Evolutionary conservation across 2,797 vertebrate species (phyloP).

Genomic region (Sylvia borin): DNA sequence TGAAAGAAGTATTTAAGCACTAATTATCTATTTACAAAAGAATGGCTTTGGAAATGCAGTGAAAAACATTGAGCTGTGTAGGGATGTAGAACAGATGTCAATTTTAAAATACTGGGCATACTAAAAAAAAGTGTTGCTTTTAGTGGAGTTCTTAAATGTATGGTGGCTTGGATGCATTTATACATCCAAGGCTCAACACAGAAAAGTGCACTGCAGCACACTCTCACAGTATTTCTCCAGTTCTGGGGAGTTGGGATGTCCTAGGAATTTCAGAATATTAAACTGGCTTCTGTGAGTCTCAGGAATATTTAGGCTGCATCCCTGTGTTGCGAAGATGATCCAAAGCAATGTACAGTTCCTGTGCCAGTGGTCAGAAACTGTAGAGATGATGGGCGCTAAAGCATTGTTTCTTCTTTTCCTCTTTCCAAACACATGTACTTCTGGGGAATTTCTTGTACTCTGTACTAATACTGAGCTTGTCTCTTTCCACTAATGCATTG

Average conservation of each 20-base stretch:
- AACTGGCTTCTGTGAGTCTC: neutral
- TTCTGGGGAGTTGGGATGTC: neutral
- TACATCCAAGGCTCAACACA: neutral
- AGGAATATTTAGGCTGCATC: neutral
- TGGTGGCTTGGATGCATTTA: neutral
- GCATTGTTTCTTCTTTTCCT: neutral
- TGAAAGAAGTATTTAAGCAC: slow-evolving; percentile 67
- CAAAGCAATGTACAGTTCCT: neutral
- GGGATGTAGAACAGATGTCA: slow-evolving; percentile 61
- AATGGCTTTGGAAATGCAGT: slow-evolving; percentile 60
- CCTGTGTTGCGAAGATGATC: neutral
- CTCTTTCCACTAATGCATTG: neutral
- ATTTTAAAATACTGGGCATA: slow-evolving; percentile 40
- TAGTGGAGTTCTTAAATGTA: neutral
- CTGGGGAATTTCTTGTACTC: neutral
- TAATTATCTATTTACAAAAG: slow-evolving; percentile 72
- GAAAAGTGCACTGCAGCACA: neutral
- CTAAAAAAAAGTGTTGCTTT: neutral
- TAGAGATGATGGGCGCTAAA: neutral
- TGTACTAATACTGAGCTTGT: neutral
- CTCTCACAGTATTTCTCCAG: neutral
- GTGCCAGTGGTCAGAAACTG: neutral
- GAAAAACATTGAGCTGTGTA: slow-evolving; percentile 30
- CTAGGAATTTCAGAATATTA: neutral
- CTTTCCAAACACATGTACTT: neutral